Evolutionary conservation across 2,888 invertebrate species (phyloP), one percentile per base, ranked within the genome.

Genomic region (Drosophila putrida): DNA sequence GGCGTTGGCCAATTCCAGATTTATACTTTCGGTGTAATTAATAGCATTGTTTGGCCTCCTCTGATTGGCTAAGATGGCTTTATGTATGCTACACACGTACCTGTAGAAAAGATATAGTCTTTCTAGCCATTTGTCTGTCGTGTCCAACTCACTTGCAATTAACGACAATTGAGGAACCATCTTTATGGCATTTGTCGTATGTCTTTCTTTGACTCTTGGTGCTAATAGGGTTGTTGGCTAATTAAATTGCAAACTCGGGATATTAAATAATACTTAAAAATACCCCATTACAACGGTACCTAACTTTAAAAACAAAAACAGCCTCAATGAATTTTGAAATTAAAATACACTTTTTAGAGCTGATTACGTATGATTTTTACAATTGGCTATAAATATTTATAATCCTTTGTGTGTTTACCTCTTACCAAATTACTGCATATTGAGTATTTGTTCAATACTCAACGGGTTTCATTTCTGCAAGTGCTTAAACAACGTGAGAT

Each of bases 21-120:
- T 83, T 81, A 78, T 80, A 80, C 73, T 69, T 71, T 55, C 54
- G 28, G 63, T 55, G 68, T 75, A 83, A 85, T 85, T 83, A 84
- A 85, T 75, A 71, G 83, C 78, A 33, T 46, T 79, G 75, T 60
- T 68, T 71, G 54, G 70, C 54, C 61, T 61, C 67, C 67, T 63
- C 58, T 71, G 75, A 67, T 80, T 78, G 67, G 75, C 63, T 75
- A 5, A 49, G 65, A 68, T 69, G 73, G 62, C 65, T 78, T 74
- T 61, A 68, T 75, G 68, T 60, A 6, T n/a, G 43, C 43, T 33
- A 20, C 25, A 54, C 54, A 55, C 43, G 43, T 55, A 43, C 9
- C 25, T 15, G 20, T 11, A 36, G 6, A 39, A 15, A 11, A 4
- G 15, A n/a, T 13, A 20, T 6, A n/a, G 25, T 10, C 28, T 33